Conservation (phyloP, 2,888 invertebrate species). For the Campaea margaritaria region DNA sequence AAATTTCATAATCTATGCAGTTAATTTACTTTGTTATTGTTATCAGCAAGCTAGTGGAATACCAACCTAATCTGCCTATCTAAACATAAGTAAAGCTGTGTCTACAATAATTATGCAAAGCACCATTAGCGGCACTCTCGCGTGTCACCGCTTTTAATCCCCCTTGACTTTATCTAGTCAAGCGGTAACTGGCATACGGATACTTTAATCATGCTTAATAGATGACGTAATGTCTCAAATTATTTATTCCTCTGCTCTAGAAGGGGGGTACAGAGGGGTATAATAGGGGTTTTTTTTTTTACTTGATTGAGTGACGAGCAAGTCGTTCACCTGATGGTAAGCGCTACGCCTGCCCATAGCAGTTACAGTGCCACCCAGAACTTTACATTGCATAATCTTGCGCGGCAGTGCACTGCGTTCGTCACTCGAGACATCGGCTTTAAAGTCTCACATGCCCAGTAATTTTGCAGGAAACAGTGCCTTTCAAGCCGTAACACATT, state of each 20-base stretch:
- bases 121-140: constrained; percentile 16
- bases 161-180: constrained; percentile 14
- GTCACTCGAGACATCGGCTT: too few species aligned
- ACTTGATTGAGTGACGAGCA: too few species aligned
- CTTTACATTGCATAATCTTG: too few species aligned
- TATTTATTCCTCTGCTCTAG: background rate
- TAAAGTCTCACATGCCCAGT: too few species aligned
- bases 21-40: background rate
- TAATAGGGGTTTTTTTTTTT: too few species aligned
- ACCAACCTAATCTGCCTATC: background rate
- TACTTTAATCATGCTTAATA: constrained; percentile 1
- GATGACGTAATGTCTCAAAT: constrained; percentile 2
- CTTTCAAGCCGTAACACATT: too few species aligned
- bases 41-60: background rate
- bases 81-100: constrained; percentile 5
- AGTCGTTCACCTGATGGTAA: too few species aligned
- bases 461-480: too few species aligned
- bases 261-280: too few species aligned
- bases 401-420: too few species aligned
- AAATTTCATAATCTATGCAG: background rate
- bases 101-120: constrained; percentile 20
- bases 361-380: too few species aligned
- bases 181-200: background rate
- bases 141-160: constrained; percentile 21
- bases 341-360: too few species aligned